Evolutionary conservation across 2,888 invertebrate genomes (phyloP), one percentile per base, ranked within the genome.

Genomic region (Andrena chrysosceles): DNA sequence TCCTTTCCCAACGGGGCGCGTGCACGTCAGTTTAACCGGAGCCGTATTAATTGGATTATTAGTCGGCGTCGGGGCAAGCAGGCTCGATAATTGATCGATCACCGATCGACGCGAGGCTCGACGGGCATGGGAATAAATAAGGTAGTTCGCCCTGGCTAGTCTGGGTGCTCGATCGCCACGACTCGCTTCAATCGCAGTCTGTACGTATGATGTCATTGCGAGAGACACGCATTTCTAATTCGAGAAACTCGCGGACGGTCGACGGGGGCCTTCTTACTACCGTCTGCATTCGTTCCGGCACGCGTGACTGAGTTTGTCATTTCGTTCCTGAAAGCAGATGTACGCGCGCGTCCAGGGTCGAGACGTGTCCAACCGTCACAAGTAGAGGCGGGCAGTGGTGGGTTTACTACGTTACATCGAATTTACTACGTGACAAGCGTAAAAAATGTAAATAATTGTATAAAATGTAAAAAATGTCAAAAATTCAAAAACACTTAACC

Each of bases 201-300:
- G 48, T 26, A 54, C 10, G 23, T 68, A 72, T 80, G 83, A 84
- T 83, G 84, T 83, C 83, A 83, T 73, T 69, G 68, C 26, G 68
- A 56, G 75, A 63, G 66, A 71, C 79, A 72, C 68, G 29, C 84
- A 72, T 84, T 84, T 83, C 84, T 84, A 84, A 84, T 75, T 83
- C 84, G 84, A 83, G 84, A 82, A 84, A 82, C 77, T 64, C 31
- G 60, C 77, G 69, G 35, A 67, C 59, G 42, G n/a, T 33, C 31
- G 66, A 64, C 73, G 69, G 20, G 20, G 8, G 10, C 29, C 16
- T 13, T 59, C 52, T 48, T 49, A 48, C 75, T 29, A 63, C 33
- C 54, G 59, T 56, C 59, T 42, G 35, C 82, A n/a, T 67, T 78
- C 78, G 73, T 64, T 62, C 62, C 67, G 73, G 52, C 59, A 78